Percentiles rank a stretch among this genome's conserved stretches.
Evolutionary conservation across 2,888 invertebrate genomes (phyloP).

Genomic region (Tetragonisca angustula): DNA sequence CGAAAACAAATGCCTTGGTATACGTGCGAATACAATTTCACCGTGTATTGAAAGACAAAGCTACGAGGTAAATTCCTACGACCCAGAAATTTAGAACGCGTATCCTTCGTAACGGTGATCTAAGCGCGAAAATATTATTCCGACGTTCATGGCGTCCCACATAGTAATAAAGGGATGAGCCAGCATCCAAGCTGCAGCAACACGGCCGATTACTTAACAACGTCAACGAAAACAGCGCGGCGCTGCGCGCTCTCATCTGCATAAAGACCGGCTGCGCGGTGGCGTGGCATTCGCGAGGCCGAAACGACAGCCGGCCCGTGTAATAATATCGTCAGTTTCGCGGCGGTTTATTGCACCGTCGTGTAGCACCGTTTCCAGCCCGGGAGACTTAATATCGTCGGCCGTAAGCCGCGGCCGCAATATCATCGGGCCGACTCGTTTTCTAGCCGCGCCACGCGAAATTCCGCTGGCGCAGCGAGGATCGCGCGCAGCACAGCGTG

Average conservation of each 20-base stretch:
- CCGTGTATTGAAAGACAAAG: no score
- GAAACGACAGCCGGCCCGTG: constrained; percentile 35
- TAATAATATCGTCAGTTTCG: constrained; percentile 60
- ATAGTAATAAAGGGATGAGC: not conserved
- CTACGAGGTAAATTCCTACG: no score
- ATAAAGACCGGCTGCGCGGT: constrained; percentile 23
- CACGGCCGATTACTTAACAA: constrained; percentile 9
- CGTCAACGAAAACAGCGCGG: not conserved
- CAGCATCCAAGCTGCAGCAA: not conserved
- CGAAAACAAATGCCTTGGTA: no score
- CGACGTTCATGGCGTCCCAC: not conserved
- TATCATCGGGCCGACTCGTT: constrained; percentile 49
- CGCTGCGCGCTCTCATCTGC: constrained; percentile 8
- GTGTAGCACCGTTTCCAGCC: constrained; percentile 37
- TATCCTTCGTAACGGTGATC: no score
- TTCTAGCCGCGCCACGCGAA: constrained; percentile 25
- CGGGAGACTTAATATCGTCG: constrained; percentile 59
- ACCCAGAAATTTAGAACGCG: no score
- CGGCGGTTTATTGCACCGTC: constrained; percentile 58
- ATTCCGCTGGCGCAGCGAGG: constrained; percentile 55
- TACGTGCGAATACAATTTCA: no score
- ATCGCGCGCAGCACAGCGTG: constrained; percentile 38
- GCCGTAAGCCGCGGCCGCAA: constrained; percentile 53
- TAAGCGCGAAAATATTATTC: no score
- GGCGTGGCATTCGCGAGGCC: constrained; percentile 27